Base-by-base conservation (phyloP, 2,113 vertebrate genomes). In the Anarrhichthys ocellatus region DNA sequence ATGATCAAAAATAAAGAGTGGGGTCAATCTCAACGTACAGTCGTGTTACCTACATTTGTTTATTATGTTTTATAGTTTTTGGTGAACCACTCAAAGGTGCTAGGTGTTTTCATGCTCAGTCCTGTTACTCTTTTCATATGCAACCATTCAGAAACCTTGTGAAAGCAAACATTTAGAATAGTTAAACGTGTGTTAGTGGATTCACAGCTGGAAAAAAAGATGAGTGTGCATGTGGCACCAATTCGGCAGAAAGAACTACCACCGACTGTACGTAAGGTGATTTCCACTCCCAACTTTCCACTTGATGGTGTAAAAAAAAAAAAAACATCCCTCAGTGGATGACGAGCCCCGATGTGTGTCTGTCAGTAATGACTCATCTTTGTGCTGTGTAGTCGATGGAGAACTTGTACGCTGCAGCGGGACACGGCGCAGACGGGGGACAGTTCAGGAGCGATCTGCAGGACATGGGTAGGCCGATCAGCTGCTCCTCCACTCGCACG, bases 381-480 rank as follows among this genome's bases (percentile, higher is more conserved):
- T 91, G 14, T 91, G 73, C 32, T 68, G 46, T 87, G 59, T 75
- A 99, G 98, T 95, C 95, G 0, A 95, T 98, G 97, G 98, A 99
- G 89, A 97, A 95, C 90, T 93, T 99, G 85, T 97, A 95, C 0
- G 88, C 94, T 0, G 91, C 93, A 1, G 70, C 95, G 0, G 94
- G 94, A 4, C 91, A 95, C 0, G 94, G 95, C 9, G 59, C 73
- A 0, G 97, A 96, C 0, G 82, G 91, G 0, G 17, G 91, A 0
- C 80, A 87, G 0, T 72, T 92, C 0, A 86, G 92, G 80, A 66
- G 85, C 0, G 95, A 96, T 63, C 94, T 93, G 65, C 94, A 94
- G 0, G 91, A 94, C 66, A 54, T 87, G 17, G 93, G 97, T 97
- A 81, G 83, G 92, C 2, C 36, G 34, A 10, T 24, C 59, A 18